Evolutionary conservation across 2,797 vertebrate species (phyloP), one percentile per base, ranked within the genome.

Genomic region (Ispidina picta): DNA sequence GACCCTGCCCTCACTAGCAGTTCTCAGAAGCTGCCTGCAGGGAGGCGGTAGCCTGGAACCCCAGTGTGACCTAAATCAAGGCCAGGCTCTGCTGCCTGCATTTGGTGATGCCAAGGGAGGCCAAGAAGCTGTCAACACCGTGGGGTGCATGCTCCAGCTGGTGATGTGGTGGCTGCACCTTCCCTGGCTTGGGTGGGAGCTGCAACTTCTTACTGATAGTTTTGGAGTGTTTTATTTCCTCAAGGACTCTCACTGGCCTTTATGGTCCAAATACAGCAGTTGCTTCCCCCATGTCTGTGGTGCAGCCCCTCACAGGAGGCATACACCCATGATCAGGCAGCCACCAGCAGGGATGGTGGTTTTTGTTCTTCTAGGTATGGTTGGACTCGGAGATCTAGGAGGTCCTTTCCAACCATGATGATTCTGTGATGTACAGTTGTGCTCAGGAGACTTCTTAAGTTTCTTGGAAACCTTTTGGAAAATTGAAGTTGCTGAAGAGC

Each of bases 141-240:
- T 23, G 60, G 10, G 20, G 4, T 19, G 6, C 0, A 0, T 35
- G 28, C 29, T 76, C 39, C 37, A 71, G 46, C 26, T 37, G n/a
- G 51, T 8, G 1, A 3, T 17, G 41, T 29, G 54, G 51, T 71
- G 14, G 28, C 41, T 76, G 41, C n/a, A n/a, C 56, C 22, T 41
- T 63, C 16, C 68, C 60, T 54, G 63, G 5, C 55, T 69, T 0
- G 0, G 3, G 35, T 10, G 23, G 41, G 48, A 65, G 59, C 80
- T 51, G 48, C 5, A 3, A 9, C 52, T 76, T 76, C 62, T 65
- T 15, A 5, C 4, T 17, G 41, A 5, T 21, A 9, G 14, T 55
- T 44, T 41, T 28, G 49, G 60, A 46, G n/a, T 1, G 1, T 22
- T 83, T 51, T 33, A 8, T 20, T 51, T 85, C 26, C 12, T 33